Base-by-base conservation (phyloP, 2,888 invertebrate species). In the Andricus curvator region DNA sequence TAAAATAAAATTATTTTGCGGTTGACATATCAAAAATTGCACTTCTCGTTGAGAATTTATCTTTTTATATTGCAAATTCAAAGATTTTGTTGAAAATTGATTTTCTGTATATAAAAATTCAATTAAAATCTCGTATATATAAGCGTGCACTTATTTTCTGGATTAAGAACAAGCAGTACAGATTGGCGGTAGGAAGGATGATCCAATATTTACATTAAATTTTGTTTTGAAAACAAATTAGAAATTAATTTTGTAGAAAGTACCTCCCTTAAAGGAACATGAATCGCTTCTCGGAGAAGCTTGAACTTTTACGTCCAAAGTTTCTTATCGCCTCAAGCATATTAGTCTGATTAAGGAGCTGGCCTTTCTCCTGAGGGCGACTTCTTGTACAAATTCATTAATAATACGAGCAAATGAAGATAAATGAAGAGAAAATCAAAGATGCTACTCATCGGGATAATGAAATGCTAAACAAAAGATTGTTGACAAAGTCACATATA, bases 291-390 rank as follows among this genome's bases (percentile, higher is more conserved):
- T 62, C 11, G 25, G 22, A 62, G 62, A 62, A 62, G 6, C 25
- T 62, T 4, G 15, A 62, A 25, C 62, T 62, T 62, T 62, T 62
- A 62, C 56, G 25, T 62, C 62, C 25, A 62, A 62, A 62, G 25
- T 62, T 62, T 62, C 22, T 62, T 22, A 62, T 25, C 25, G 62
- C 25, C 25, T 62, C 5, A 25, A 25, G 62, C 62, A 62, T 62
- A 62, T 62, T 62, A 62, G 62, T 15, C 62, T 62, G 22, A 62
- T 62, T 62, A 62, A 62, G 25, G 62, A 62, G 62, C 25, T 25
- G 25, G 62, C 15, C 25, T 62, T 13, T 25, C 62, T 15, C 62
- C 15, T 62, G 4, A 62, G 25, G 62, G 25, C 25, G 25, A 62
- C 22, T 25, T 62, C 25, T 62, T 62, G n/a, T 62, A 62, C 13